phyloP scores from a whole-genome alignment of 2,113 vertebrate species.

The Peromyscus polionotus region DNA sequence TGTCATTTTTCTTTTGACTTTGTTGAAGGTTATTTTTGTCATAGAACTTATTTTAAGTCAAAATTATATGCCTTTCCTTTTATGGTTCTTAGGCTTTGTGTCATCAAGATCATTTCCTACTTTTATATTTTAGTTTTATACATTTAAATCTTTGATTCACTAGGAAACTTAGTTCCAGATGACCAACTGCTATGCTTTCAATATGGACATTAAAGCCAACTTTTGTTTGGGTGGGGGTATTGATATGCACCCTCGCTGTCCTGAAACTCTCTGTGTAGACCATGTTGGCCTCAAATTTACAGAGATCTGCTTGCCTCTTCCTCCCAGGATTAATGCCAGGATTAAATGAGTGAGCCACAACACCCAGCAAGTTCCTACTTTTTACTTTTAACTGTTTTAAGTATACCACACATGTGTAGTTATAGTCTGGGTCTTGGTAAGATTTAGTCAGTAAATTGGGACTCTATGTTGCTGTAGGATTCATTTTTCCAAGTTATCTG shows the following conservation, averaged over 20 bases:
- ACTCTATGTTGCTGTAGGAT: background rate
- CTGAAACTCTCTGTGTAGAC: background rate
- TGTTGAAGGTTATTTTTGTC: constrained; percentile 74
- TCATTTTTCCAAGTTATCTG: background rate
- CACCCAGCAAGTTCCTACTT: background rate
- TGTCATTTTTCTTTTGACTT: constrained; percentile 75
- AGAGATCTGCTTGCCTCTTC: background rate
- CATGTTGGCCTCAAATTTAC: background rate
- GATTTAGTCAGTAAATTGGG: background rate
- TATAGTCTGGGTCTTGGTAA: background rate
- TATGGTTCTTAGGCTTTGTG: constrained; percentile 70
- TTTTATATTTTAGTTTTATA: constrained; percentile 61
- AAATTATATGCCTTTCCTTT: constrained; percentile 72
- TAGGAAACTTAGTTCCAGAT: constrained; percentile 49
- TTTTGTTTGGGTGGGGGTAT: background rate
- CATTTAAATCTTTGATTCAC: constrained; percentile 50
- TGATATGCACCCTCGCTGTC: background rate
- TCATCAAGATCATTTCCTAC: constrained; percentile 60
- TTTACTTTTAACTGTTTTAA: background rate
- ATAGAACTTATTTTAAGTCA: constrained; percentile 71
- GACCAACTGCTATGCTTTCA: constrained; percentile 25
- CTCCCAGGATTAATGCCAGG: background rate
- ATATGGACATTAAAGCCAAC: background rate
- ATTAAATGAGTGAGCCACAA: background rate
- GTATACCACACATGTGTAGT: background rate